Conservation (phyloP, 2,888 invertebrate genomes). For the Hypercompe scribonia region DNA sequence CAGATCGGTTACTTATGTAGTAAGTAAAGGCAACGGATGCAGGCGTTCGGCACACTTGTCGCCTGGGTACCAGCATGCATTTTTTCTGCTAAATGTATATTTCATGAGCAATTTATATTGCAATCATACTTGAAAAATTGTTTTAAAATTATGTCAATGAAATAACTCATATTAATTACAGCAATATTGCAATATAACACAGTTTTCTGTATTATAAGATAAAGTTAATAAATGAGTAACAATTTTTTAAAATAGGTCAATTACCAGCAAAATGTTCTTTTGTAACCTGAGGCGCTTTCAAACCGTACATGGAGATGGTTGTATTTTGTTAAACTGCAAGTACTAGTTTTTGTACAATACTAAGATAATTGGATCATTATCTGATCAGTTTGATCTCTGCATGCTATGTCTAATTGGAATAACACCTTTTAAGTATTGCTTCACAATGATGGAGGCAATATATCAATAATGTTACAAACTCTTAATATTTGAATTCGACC, state of each 20-base stretch:
- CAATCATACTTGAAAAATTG: conserved; percentile 61
- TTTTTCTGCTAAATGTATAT: conserved; percentile 62
- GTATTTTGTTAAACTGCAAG: conserved; percentile 7
- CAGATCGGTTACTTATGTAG: neutral
- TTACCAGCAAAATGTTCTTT: conserved; percentile 8
- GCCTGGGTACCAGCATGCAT: conserved; percentile 61
- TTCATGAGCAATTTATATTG: conserved; percentile 72
- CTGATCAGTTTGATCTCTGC: neutral
- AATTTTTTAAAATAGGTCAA: conserved; percentile 9
- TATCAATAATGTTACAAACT: conserved; percentile 47
- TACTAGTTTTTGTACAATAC: conserved; percentile 12
- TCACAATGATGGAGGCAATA: neutral
- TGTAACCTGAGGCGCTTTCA: conserved; percentile 21
- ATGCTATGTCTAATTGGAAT: neutral
- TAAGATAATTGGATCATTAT: conserved; percentile 11
- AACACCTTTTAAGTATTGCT: neutral
- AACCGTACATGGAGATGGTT: conserved; percentile 8
- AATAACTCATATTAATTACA: conserved; percentile 51
- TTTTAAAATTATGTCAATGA: conserved; percentile 62
- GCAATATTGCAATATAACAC: conserved; percentile 45
- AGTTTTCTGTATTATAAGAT: conserved; percentile 27
- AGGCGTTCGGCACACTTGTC: conserved; percentile 32
- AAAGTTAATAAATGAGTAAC: conserved; percentile 7
- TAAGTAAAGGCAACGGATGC: conserved; percentile 53
- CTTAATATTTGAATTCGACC: conserved; percentile 46